phyloP scores from a whole-genome alignment of 2,797 vertebrate genomes.

The Typhlichthys eigenmanni region DNA sequence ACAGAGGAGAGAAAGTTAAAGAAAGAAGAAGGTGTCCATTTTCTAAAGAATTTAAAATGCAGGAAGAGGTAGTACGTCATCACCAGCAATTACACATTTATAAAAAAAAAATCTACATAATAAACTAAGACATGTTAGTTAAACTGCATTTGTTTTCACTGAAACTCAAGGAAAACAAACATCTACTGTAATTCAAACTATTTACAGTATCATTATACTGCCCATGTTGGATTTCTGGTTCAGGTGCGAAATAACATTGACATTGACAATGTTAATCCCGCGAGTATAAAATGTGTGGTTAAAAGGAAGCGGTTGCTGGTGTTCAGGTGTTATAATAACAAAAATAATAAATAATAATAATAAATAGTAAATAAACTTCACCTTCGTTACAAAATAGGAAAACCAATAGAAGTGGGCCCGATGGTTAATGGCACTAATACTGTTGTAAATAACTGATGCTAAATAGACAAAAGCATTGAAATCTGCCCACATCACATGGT shows the following conservation, averaged over 20 bases:
- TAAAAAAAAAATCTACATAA: background rate
- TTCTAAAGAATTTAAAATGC: background rate
- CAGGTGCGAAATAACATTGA: background rate
- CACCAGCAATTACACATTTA: constrained; percentile 1
- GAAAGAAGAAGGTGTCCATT: constrained; percentile 1
- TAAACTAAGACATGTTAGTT: too few relatives aligned
- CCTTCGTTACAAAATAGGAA: too few relatives aligned
- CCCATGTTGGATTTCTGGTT: constrained; percentile 12
- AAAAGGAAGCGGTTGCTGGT: background rate
- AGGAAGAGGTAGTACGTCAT: background rate
- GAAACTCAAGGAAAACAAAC: background rate
- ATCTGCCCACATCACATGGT: too few relatives aligned
- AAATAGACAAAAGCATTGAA: too few relatives aligned
- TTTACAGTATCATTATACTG: background rate
- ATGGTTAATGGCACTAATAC: too few relatives aligned
- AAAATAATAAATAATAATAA: too few relatives aligned
- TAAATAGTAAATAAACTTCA: too few relatives aligned
- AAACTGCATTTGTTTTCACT: too few relatives aligned
- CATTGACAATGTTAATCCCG: background rate
- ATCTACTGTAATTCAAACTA: constrained; percentile 8
- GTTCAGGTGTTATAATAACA: too few relatives aligned
- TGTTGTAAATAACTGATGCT: too few relatives aligned
- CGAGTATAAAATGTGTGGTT: constrained; percentile 1
- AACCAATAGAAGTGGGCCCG: too few relatives aligned
- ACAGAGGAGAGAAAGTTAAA: constrained; percentile 23